Evolutionary conservation across 2,888 invertebrate species (phyloP), one percentile per base, ranked within the genome.

Genomic region (Bellardia bayeri): DNA sequence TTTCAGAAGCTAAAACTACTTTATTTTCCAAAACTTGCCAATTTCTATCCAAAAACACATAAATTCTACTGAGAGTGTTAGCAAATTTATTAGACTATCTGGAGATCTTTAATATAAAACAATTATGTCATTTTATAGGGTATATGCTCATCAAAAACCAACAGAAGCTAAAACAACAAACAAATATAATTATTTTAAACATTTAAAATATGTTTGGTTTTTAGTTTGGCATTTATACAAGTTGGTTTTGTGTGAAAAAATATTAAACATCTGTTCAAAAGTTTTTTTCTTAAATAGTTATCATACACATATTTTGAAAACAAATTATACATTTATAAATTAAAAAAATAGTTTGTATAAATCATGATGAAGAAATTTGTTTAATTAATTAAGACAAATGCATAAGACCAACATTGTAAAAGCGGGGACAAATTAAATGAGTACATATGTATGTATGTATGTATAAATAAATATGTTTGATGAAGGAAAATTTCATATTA

Each of bases 191-290:
- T 74, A 71, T 85, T 78, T 78, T 23, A 51, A 78, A 56, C 63
- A 78, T 78, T 72, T 78, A 2, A 51, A 72, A 58, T 40, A 61
- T 64, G 11, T 64, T 83, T 45, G 2, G 30, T 42, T 85, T 84
- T 74, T 61, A 71, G 81, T 84, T 87, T 87, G 87, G 74, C 87
- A 87, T 69, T 78, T 54, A 69, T 69, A 79, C 75, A 85, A 79
- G 58, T 69, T 69, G 14, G 37, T 33, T 79, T 74, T 74, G 63
- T 54, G 71, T 66, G 49, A 69, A 75, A 83, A 80, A 83, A 66
- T 63, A 66, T 69, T 56, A 30, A 72, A 76, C 87, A 87, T 84
- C 87, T 87, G 87, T 84, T 87, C 30, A 42, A 68, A 56, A 66
- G 14, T 68, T 61, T 71, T 56, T 51, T 23, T 75, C 5, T 33